Conservation (phyloP, 2,113 vertebrate genomes). For the Protomyctophum bolini region DNA sequence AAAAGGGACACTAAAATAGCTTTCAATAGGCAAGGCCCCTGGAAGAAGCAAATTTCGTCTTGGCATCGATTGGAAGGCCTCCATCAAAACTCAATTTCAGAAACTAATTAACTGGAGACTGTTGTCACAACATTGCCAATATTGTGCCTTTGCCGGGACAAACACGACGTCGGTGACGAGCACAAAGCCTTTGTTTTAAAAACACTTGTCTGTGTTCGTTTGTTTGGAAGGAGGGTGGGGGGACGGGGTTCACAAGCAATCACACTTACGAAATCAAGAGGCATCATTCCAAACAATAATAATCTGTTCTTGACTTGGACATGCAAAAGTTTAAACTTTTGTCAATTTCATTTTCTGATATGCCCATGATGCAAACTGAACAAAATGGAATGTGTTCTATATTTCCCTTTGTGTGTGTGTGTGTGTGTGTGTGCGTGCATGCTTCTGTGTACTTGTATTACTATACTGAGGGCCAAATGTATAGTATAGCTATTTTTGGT, state of each 20-base stretch:
- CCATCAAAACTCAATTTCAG: conserved; percentile 99
- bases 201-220: conserved; percentile 30
- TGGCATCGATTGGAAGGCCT: conserved; percentile 97
- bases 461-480: no score
- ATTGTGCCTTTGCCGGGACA: conserved; percentile 67
- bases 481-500: no score
- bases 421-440: no score
- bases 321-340: no score
- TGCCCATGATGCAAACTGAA: not conserved
- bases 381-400: conserved; percentile 27
- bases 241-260: no score
- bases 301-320: no score
- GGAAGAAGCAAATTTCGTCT: conserved; percentile 96
- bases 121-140: conserved; percentile 85
- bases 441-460: no score
- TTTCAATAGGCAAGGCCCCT: conserved; percentile 88
- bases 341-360: no score
- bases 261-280: no score
- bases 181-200: conserved; percentile 55
- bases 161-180: conserved; percentile 46
- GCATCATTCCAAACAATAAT: no score
- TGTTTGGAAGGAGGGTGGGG: not conserved
- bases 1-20: conserved; percentile 90
- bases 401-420: conserved; percentile 35
- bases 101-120: conserved; percentile 99